Percentiles rank a stretch among this genome's conserved stretches.
phyloP scores from a whole-genome alignment of 2,888 invertebrate genomes.

The Parnassius smintheus region DNA sequence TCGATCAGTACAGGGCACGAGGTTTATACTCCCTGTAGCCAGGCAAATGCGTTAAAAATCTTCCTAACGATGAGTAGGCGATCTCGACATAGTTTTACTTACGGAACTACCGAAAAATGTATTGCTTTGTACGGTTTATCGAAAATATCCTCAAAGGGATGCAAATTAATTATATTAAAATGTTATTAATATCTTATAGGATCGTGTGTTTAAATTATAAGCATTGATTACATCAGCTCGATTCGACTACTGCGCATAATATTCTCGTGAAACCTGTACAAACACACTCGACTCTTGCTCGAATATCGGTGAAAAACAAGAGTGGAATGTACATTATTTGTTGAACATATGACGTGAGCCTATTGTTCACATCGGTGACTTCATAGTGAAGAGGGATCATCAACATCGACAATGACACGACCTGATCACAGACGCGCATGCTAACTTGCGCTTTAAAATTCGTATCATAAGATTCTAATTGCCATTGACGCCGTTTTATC shows the following conservation, averaged over 20 bases:
- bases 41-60: neutral
- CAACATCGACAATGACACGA: slow-evolving; percentile 55
- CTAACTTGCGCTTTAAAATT: slow-evolving; percentile 30
- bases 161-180: no score
- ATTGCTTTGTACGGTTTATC: no score
- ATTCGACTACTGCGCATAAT: slow-evolving; percentile 66
- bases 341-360: slow-evolving; percentile 50
- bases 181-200: slow-evolving; percentile 16
- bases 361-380: slow-evolving; percentile 63
- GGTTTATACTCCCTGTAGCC: neutral
- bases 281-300: slow-evolving; percentile 50
- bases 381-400: slow-evolving; percentile 56
- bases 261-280: slow-evolving; percentile 66
- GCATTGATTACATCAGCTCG: slow-evolving; percentile 55
- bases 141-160: no score
- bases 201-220: slow-evolving; percentile 28
- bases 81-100: slow-evolving; percentile 20
- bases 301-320: slow-evolving; percentile 52
- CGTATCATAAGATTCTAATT: slow-evolving; percentile 29
- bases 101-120: neutral
- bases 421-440: slow-evolving; percentile 40
- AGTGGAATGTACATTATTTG: slow-evolving; percentile 54
- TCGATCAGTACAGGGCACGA: neutral
- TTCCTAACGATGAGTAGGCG: slow-evolving; percentile 30
- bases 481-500: slow-evolving; percentile 26